Evolutionary conservation across 2,888 invertebrate genomes (phyloP), one percentile per base, ranked within the genome.

Genomic region (Oscheius onirici): DNA sequence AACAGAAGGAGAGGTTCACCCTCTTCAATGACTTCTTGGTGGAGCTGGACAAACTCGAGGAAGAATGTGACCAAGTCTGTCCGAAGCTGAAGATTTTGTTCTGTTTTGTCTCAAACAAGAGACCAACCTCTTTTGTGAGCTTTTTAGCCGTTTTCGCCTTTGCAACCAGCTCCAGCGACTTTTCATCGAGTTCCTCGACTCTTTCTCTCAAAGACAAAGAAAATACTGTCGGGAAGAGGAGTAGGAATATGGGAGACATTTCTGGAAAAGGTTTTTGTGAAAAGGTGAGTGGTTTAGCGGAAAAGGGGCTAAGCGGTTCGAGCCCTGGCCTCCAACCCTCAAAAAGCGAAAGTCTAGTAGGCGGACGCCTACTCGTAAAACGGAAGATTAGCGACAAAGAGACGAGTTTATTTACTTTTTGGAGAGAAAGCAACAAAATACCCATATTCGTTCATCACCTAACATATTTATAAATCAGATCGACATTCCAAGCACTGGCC

Each of bases 401-500:
- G 58, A 44, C 58, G 41, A 20, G 24, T 17, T 11, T 51, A 51
- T 24, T 51, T 24, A 22, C 22, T 51, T 51, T 15, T 55, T n/a
- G 22, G 26, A 55, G 26, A 24, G 2, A 55, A 3, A 55, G 11
- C 46, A 46, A 3, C 3, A 46, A 3, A 46, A 46, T 46, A 46
- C 52, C 52, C 52, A 24, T 52, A 13, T 52, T 52, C 22, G 20
- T 17, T 34, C 34, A 10, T 49, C 34, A 63, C 49, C 63, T 44
- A 28, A 77, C 73, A 41, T 78, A 79, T 55, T 74, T 71, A 44
- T 78, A 79, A 58, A 82, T 55, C 46, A 81, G 71, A 74, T 82
- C 79, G 24, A 79, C 80, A 63, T 78, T 78, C 82, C 82, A 82
- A 11, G 77, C 74, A 54, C 76, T 77, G 15, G 81, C 77, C 8